Percentiles rank a stretch among this genome's conserved stretches.
Evolutionary conservation across 2,113 vertebrate genomes (phyloP).

Genomic region (Ailurus styani): DNA sequence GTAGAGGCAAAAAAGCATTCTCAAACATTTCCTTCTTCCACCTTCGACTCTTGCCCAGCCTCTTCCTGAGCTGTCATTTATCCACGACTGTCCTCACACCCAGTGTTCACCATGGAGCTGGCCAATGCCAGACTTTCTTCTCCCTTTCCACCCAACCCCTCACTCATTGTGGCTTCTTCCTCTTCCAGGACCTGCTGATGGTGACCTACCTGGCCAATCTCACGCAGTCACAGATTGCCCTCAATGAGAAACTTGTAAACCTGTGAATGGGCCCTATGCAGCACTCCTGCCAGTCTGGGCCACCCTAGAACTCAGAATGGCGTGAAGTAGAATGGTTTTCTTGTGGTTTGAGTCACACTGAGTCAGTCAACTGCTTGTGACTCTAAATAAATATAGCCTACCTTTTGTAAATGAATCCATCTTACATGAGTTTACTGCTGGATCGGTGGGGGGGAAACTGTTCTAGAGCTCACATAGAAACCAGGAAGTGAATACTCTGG

Average conservation of each 20-base stretch:
- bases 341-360: conserved; percentile 53
- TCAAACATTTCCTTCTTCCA: neutral
- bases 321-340: conserved; percentile 6
- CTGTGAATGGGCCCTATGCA: conserved; percentile 72
- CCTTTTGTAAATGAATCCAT: conserved; percentile 57
- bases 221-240: conserved; percentile 94
- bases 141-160: neutral
- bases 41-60: neutral
- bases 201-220: conserved; percentile 96
- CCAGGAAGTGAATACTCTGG: neutral
- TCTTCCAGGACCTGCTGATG: conserved; percentile 92
- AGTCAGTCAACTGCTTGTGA: conserved; percentile 38
- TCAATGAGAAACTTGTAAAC: conserved; percentile 94
- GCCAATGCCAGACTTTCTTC: neutral
- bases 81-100: neutral
- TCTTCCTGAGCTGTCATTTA: neutral
- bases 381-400: conserved; percentile 66
- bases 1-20: neutral
- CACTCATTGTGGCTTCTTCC: neutral
- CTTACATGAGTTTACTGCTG: conserved; percentile 23
- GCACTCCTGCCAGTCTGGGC: neutral
- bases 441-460: neutral
- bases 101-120: neutral
- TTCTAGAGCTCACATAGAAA: neutral
- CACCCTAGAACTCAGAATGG: neutral